Conservation (phyloP, 1,140 invertebrate species). For the Ooceraea biroi region DNA sequence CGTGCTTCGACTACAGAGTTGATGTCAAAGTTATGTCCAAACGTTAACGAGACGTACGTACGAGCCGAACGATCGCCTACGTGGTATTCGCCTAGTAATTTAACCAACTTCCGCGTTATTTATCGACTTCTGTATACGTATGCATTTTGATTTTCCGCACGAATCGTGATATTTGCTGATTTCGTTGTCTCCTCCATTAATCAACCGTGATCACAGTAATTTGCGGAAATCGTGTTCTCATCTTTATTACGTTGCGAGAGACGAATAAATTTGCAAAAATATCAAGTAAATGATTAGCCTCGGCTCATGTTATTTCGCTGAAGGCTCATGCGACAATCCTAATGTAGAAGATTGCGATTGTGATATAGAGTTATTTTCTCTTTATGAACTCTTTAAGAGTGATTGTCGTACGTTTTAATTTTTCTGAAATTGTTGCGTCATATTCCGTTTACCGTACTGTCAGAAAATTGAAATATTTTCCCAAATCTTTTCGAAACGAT, state of each 20-base stretch:
- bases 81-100: slow-evolving; percentile 53
- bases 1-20: slow-evolving; percentile 54
- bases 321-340: slow-evolving; percentile 20
- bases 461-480: background rate
- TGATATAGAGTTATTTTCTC: slow-evolving; percentile 30
- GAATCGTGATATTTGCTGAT: slow-evolving; percentile 19
- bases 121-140: slow-evolving; percentile 37
- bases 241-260: slow-evolving; percentile 42
- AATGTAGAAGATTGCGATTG: slow-evolving; percentile 16
- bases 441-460: too few relatives aligned
- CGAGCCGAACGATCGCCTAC: slow-evolving; percentile 49
- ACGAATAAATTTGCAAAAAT: slow-evolving; percentile 34
- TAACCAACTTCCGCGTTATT: slow-evolving; percentile 56
- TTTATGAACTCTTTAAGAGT: background rate
- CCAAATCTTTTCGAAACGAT: background rate
- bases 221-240: slow-evolving; percentile 8
- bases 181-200: slow-evolving; percentile 32
- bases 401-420: slow-evolving; percentile 14
- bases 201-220: slow-evolving; percentile 51
- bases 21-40: slow-evolving; percentile 58
- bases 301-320: slow-evolving; percentile 23
- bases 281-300: slow-evolving; percentile 27
- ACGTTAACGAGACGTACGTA: slow-evolving; percentile 60
- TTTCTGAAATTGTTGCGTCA: background rate
- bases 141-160: slow-evolving; percentile 52